These are phyloP conservation scores for Ptilonorhynchus violaceus DNA, from an alignment of 2,113 vertebrate genomes.

Conservation along the genomic window DNA sequence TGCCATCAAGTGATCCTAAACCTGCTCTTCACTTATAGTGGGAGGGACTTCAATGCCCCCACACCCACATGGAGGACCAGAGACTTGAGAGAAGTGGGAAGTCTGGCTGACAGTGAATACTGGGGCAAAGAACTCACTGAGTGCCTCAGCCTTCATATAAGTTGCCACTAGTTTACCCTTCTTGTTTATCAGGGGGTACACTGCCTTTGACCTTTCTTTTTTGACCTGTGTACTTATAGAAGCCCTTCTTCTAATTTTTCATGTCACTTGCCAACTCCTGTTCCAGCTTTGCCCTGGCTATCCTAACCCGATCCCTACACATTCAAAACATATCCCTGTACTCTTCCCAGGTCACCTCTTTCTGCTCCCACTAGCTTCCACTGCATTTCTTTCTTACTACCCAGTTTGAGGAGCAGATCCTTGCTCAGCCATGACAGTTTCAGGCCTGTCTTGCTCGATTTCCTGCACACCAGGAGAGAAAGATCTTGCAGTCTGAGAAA, in stretches of 20 bases:
- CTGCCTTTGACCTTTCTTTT: not conserved
- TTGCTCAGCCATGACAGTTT: not conserved
- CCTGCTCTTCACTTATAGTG: accelerated
- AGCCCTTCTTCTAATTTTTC: not conserved
- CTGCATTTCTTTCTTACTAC: not conserved
- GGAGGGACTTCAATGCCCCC: not conserved
- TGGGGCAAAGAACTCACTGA: not conserved
- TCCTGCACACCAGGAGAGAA: not conserved
- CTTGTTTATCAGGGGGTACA: not conserved
- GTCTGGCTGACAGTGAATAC: not conserved
- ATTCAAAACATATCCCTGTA: not conserved
- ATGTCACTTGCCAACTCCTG: not conserved
- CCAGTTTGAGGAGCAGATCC: not conserved
- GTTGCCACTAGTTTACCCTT: not conserved
- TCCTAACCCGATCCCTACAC: not conserved
- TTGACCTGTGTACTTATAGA: not conserved
- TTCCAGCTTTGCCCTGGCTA: not conserved
- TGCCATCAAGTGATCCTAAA: not conserved
- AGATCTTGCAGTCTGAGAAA: not conserved
- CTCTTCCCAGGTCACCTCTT: not conserved
- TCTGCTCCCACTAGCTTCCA: not conserved
- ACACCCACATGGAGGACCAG: not conserved
- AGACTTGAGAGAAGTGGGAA: not conserved
- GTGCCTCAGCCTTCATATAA: not conserved
- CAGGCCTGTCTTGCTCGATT: not conserved